A percentile compares a stretch with the other conserved stretches of the same genome.
Evolutionary conservation across 1,140 invertebrate genomes (phyloP).

Genomic region (Megathymus violae): DNA sequence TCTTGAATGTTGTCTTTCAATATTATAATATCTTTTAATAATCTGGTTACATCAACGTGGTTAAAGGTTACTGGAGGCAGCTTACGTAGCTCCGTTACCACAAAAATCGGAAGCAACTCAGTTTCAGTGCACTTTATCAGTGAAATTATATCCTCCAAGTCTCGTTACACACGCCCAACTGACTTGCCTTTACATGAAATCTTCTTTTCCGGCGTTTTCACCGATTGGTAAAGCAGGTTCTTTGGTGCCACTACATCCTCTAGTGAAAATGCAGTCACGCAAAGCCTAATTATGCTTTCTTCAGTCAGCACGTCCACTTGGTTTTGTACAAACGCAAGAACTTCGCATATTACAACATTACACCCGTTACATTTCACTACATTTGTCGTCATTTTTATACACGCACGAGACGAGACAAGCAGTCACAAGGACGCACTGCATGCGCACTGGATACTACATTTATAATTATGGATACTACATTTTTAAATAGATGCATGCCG

Average conservation of each 20-base stretch:
- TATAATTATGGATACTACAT: too few species aligned
- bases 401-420: neutral
- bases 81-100: neutral
- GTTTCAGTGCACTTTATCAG: neutral
- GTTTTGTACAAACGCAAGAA: conserved; percentile 2
- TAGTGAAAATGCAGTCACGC: neutral
- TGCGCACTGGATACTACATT: too few species aligned
- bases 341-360: conserved; percentile 6
- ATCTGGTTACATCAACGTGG: neutral
- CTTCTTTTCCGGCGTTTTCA: neutral
- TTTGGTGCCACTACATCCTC: neutral
- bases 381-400: neutral
- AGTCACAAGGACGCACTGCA: conserved; percentile 29
- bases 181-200: neutral
- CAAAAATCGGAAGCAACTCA: neutral
- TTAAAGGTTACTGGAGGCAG: neutral
- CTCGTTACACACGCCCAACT: neutral
- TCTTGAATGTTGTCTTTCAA: neutral
- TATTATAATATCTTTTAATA: neutral
- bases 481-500: too few species aligned
- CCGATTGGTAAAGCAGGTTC: neutral
- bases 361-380: conserved; percentile 8
- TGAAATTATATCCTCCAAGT: neutral
- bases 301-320: conserved; percentile 6
- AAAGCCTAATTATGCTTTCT: neutral